Evolutionary conservation across 1,140 invertebrate genomes (phyloP).

Genomic region (Drosophila virilis): DNA sequence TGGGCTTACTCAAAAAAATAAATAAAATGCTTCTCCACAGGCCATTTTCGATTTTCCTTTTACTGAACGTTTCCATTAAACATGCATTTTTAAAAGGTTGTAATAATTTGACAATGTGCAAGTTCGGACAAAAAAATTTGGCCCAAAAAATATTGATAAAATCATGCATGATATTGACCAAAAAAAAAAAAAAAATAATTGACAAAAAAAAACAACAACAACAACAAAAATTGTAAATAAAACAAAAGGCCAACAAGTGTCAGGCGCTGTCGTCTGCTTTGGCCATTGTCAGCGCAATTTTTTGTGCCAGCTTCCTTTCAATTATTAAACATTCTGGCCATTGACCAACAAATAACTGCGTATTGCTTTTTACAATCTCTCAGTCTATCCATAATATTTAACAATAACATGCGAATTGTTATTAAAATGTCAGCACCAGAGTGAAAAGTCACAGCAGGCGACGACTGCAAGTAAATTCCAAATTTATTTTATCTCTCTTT

Average conservation of each 20-base stretch:
- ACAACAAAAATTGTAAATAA: no score
- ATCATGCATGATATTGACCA: conserved; percentile 12
- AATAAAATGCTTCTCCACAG: conserved; percentile 14
- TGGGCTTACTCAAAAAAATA: conserved; percentile 14
- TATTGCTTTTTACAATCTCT: conserved; percentile 5
- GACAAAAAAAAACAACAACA: background rate
- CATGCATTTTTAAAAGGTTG: conserved; percentile 45
- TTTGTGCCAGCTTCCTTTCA: conserved; percentile 18
- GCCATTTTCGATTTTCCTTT: conserved; percentile 12
- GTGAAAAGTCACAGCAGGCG: conserved; percentile 17
- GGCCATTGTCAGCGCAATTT: conserved; percentile 16
- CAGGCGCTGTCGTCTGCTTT: conserved; percentile 19
- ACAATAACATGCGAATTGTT: conserved; percentile 30
- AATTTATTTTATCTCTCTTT: conserved; percentile 11
- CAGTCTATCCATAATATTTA: conserved; percentile 25
- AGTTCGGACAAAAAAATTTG: background rate
- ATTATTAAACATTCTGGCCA: conserved; percentile 33
- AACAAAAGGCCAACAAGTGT: conserved; percentile 15
- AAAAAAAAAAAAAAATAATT: conserved; percentile 6
- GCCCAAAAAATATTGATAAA: conserved; percentile 33
- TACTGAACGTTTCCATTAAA: conserved; percentile 15
- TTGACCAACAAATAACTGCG: conserved; percentile 10
- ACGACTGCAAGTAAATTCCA: conserved; percentile 4
- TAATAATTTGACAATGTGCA: conserved; percentile 45
- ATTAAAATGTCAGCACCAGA: conserved; percentile 41